These are phyloP conservation scores for Oncorhynchus keta DNA, from an alignment of 2,113 vertebrate genomes.

Conservation along the genomic window DNA sequence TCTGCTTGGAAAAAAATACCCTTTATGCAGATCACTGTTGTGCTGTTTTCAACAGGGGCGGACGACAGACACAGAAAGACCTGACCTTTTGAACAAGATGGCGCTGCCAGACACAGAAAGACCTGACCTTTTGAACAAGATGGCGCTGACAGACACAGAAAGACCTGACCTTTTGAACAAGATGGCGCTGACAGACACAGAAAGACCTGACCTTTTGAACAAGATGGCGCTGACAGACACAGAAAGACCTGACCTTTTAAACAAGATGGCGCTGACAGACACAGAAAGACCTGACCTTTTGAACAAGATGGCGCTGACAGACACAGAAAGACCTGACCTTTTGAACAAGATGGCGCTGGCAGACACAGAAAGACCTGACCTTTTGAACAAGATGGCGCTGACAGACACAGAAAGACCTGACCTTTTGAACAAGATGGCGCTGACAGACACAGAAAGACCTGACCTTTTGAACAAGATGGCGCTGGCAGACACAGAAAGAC, in stretches of 20 bases:
- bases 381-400: too few relatives aligned
- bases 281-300: too few relatives aligned
- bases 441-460: neutral
- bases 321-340: too few relatives aligned
- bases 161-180: too few relatives aligned
- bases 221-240: neutral
- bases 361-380: neutral
- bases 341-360: neutral
- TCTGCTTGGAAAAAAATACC: slow-evolving; percentile 62
- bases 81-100: too few relatives aligned
- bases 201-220: too few relatives aligned
- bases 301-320: neutral
- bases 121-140: too few relatives aligned
- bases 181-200: neutral
- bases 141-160: neutral
- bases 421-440: too few relatives aligned
- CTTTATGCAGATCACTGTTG: slow-evolving; percentile 66
- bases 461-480: too few relatives aligned
- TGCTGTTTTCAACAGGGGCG: slow-evolving; percentile 17
- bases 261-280: neutral
- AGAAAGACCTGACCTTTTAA: too few relatives aligned
- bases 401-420: neutral
- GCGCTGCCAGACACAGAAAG: neutral
- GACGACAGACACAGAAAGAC: neutral
- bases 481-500: neutral